Base-by-base conservation (phyloP, 2,113 vertebrate species). In the Pelodiscus sinensis region DNA sequence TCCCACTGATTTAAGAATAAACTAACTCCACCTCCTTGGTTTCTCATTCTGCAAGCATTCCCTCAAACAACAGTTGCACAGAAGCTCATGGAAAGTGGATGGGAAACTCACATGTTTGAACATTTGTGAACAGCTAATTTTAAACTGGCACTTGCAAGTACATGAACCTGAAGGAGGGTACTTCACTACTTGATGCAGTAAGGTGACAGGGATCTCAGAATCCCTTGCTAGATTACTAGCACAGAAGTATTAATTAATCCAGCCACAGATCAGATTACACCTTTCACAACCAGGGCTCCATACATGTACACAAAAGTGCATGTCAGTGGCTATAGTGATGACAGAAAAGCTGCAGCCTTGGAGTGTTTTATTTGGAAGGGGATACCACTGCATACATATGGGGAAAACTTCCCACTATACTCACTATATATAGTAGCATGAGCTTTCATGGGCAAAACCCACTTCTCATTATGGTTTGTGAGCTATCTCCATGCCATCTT, bases 301-400 rank as follows among this genome's bases (percentile, higher is more conserved):
- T 44, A 38, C 58, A 55, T 0, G 0, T 55, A 1, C 65, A 24
- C 44, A 35, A 35, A 35, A 35, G 19, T 19, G n/a, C 38, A 44
- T 50, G 22, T 7, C 8, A 2, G 1, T 24, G 2, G 0, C 12
- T 25, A 52, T 81, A 79, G 38, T 50, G 73, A 13, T 18, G 0
- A 4, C 19, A 51, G 79, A 62, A 18, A 5, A 8, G 52, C 84
- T 68, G 87, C 79, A 10, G 8, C 79, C 50, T 19, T 0, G 0
- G 24, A 9, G 54, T 1, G 56, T 9, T 56, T 2, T 8, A 1
- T 0, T 6, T 35, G 1, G 3, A 50, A 89, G 89, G 77, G 79
- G 52, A 73, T 44, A 22, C 29, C 15, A 0, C 82, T 73, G 2
- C 27, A 58, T 86, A 85, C 21, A 54, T 10, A 73, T 58, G 85